Evolutionary conservation across 2,797 vertebrate genomes (phyloP).

Genomic region (Lacerta agilis): DNA sequence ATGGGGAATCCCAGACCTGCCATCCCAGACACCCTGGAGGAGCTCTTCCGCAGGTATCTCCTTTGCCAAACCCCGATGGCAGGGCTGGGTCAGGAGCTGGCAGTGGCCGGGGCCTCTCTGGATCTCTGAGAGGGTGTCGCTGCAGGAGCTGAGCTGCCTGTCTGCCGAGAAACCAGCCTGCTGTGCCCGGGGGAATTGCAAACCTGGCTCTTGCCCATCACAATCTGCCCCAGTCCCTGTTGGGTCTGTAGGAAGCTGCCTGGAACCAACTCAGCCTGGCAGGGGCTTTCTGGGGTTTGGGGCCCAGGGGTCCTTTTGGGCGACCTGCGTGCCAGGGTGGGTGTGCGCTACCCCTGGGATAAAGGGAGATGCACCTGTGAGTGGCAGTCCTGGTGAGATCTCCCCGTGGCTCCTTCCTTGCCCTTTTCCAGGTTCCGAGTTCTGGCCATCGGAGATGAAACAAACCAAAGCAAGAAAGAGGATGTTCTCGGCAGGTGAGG

Average conservation of each 20-base stretch:
- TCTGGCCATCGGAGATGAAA: slow-evolving; percentile 83
- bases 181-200: not conserved
- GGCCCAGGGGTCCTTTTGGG: no score
- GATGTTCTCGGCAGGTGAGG: slow-evolving; percentile 84
- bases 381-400: no score
- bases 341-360: no score
- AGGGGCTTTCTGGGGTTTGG: no score
- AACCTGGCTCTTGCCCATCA: not conserved
- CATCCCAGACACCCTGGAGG: slow-evolving; percentile 87
- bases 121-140: not conserved
- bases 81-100: not conserved
- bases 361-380: no score
- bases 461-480: slow-evolving; percentile 60
- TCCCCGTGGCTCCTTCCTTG: not conserved
- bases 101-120: no score
- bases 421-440: slow-evolving; percentile 85
- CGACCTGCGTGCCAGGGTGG: no score
- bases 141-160: not conserved
- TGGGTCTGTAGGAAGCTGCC: not conserved
- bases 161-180: not conserved
- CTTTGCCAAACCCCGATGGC: rapidly evolving
- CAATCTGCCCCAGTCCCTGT: not conserved
- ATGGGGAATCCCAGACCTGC: slow-evolving; percentile 73
- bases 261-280: no score
- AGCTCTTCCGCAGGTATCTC: slow-evolving; percentile 87